Conservation (phyloP, 2,888 invertebrate species). For the Agrotis exclamationis region DNA sequence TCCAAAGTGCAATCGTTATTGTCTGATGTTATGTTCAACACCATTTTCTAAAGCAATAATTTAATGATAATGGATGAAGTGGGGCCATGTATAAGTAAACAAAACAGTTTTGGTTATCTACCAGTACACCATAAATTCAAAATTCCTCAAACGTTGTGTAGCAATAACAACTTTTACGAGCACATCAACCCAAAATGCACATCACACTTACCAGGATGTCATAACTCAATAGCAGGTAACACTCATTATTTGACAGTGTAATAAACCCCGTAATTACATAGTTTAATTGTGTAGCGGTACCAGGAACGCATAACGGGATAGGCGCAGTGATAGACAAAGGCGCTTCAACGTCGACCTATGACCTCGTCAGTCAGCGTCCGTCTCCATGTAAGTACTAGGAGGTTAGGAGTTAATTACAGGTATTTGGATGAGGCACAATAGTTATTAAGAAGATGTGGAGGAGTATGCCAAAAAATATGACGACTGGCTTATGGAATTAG, state of each 20-base stretch:
- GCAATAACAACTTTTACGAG: conserved; percentile 42
- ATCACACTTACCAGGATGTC: conserved; percentile 55
- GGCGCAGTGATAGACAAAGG: conserved; percentile 73
- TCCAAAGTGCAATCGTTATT: not conserved
- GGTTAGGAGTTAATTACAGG: conserved; percentile 70
- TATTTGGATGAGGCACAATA: conserved; percentile 54
- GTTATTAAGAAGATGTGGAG: conserved; percentile 30
- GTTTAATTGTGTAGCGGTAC: conserved; percentile 79
- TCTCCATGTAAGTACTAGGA: conserved; percentile 68
- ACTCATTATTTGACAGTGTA: conserved; percentile 59
- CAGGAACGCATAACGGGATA: conserved; percentile 71
- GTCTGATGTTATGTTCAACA: not conserved
- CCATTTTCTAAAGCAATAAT: not conserved
- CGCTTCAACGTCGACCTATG: conserved; percentile 71
- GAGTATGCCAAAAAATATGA: conserved; percentile 42
- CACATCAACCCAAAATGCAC: conserved; percentile 34
- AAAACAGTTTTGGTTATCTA: conserved; percentile 7
- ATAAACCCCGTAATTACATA: conserved; percentile 74
- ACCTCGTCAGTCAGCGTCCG: conserved; percentile 75
- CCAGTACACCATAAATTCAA: not conserved
- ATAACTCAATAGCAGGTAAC: conserved; percentile 57
- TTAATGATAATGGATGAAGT: not conserved
- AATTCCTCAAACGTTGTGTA: conserved; percentile 27
- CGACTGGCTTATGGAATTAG: conserved; percentile 31
- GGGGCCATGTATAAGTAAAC: too few species aligned